Conservation (phyloP, 92 coral and sea anemone species). For the Porites cylindrica region DNA sequence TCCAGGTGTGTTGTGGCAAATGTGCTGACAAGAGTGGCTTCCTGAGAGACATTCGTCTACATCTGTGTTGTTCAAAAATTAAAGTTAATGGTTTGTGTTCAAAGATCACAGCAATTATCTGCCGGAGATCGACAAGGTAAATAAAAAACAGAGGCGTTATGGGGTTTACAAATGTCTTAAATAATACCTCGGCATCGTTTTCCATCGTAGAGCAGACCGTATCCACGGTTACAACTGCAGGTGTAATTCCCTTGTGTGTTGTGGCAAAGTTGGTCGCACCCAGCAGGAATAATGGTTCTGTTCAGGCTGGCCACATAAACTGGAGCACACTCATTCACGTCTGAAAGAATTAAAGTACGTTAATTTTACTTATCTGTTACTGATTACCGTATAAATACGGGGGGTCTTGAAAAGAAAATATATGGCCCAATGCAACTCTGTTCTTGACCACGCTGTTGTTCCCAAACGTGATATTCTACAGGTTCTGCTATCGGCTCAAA, state of each 20-base stretch:
- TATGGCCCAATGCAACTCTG: too few relatives aligned
- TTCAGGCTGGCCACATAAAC: background rate
- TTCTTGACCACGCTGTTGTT: too few relatives aligned
- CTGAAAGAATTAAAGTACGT: background rate
- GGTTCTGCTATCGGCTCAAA: too few relatives aligned
- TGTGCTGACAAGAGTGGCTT: conserved; percentile 43
- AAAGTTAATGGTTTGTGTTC: background rate
- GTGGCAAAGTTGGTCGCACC: conserved; percentile 34
- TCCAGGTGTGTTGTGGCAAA: conserved; percentile 48
- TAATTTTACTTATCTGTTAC: background rate
- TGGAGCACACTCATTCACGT: conserved; percentile 22
- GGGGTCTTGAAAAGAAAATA: too few relatives aligned
- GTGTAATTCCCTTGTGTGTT: conserved; percentile 32
- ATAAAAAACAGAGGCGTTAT: background rate
- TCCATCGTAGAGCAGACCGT: background rate
- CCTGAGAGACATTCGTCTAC: conserved; percentile 36
- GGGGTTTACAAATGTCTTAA: background rate
- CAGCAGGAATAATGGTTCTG: conserved; percentile 4
- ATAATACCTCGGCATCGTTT: background rate
- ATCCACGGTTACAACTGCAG: conserved; percentile 17
- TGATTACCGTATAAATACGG: too few relatives aligned
- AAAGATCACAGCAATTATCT: too few relatives aligned
- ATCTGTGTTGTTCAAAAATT: background rate
- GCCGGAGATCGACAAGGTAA: too few relatives aligned
- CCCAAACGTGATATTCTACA: too few relatives aligned